Evolutionary conservation across 2,797 vertebrate genomes (phyloP), one percentile per base, ranked within the genome.

Genomic region (Sebastes alutus): DNA sequence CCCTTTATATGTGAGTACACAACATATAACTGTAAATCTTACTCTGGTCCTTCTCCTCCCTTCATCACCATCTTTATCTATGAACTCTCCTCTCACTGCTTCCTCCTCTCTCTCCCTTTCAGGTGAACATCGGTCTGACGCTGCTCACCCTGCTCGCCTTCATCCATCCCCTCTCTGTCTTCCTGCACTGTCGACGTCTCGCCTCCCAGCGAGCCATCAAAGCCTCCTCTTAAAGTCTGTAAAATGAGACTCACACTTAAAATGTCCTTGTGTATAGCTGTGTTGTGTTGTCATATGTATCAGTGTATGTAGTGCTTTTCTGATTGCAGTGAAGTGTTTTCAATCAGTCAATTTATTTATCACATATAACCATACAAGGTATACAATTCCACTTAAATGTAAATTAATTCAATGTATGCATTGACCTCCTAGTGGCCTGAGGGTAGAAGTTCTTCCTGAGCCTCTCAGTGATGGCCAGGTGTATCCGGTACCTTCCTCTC

Each of bases 1-100:
- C 83, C 96, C 97, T 0, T 92, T 98, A 80, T 98, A 97, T 0
- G 97, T 98, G 90, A 97, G 98, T 96, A 55, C 10, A 72, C 20
- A 9, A 67, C 9, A 46, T 46, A 18, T 38, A 38, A 38, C 35
- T 38, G 35, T 14, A 38, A 16, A 25, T 49, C 11, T 42, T 29
- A 1, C 4, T n/a, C 3, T 38, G n/a, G 33, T 64, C 22, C 61
- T 38, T 38, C 35, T 38, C 12, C 35, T 38, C 35, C 35, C 13
- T 38, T 38, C 2, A 13, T 38, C 13, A 38, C 12, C 5, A 38
- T 38, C 35, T 35, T 35, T 35, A 35, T 12, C 33, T 42, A 42
- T 42, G 12, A 42, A 42, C 38, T 14, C 38, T 46, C 42, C 16
- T 11, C 42, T 46, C 52, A 55, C 52, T 55, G 52, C 10, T 12